Base-by-base conservation (phyloP, 2,797 vertebrate species). In the Crotalus adamanteus region DNA sequence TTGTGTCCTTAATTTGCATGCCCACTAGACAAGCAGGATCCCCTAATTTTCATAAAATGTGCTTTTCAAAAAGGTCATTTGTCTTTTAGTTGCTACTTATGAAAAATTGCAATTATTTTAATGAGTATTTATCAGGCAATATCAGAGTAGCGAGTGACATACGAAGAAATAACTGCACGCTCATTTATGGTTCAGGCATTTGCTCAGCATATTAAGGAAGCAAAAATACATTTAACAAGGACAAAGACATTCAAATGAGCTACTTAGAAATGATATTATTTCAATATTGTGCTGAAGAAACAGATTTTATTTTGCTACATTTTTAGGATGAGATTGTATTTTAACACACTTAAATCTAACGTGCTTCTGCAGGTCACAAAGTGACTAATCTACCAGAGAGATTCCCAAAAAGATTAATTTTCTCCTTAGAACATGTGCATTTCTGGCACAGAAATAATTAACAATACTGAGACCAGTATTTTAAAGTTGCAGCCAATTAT, bases 31-130 rank as follows among this genome's bases (percentile, higher is more conserved):
- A 37, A 60, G 47, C 18, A 7, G 92, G 47, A 56, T 65, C 53
- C 83, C 25, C 87, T 89, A 94, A 94, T 53, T 92, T 73, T 88
- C 87, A 93, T 83, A 73, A 91, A 92, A 92, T 95, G 61, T 94
- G 20, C 91, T 6, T 90, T 90, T 16, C 8, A 90, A 86, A 56
- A 18, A 60, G 37, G 42, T 16, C 28, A 47, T 28, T 55, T 63
- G n/a, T 28, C 11, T 0, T 26, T 92, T 59, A 85, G 90, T 94
- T 94, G 56, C 14, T 88, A 16, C 59, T 86, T 90, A 60, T 87
- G 13, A 93, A 93, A 89, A 91, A 89, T 88, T 93, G 37, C 78
- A 93, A 95, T 91, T 14, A 93, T 92, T 95, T 94, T 31, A 94
- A 94, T 63, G 91, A 57, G 69, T 31, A 93, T 31, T 61, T 92